Evolutionary conservation across 2,888 invertebrate species (phyloP).

Genomic region (Drosophila affinis): DNA sequence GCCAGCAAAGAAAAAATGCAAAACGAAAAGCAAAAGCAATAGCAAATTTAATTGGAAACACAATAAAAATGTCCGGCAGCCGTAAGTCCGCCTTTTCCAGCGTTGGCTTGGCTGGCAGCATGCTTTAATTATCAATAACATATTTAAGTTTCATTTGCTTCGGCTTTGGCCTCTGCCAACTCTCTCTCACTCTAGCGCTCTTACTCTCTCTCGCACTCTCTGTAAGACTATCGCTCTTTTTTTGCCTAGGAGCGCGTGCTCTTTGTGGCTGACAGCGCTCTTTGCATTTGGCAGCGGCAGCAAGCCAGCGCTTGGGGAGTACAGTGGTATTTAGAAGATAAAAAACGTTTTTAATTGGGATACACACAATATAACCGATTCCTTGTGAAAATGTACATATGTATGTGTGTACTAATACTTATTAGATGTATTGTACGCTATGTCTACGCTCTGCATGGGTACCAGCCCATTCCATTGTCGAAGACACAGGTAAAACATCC

Average conservation of each 20-base stretch:
- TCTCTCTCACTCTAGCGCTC: conserved; percentile 5
- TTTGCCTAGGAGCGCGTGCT: conserved; percentile 50
- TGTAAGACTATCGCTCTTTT: conserved; percentile 14
- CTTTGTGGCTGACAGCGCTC: conserved; percentile 46
- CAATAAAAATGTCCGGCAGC: no score
- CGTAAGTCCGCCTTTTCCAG: no score
- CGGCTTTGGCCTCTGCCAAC: conserved; percentile 1
- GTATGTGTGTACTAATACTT: no score
- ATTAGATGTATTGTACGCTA: no score
- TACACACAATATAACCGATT: neutral
- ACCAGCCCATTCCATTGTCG: neutral
- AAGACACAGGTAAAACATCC: conserved; percentile 10
- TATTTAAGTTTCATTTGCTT: conserved; percentile 4
- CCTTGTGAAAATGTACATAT: no score
- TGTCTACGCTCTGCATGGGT: no score
- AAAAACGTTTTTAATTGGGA: neutral
- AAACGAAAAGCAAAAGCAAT: no score
- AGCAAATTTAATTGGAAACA: no score
- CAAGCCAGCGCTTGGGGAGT: neutral
- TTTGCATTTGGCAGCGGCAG: conserved; percentile 44
- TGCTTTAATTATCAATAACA: no score
- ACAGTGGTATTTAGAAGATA: neutral
- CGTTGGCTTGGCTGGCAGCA: no score
- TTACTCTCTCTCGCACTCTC: conserved; percentile 5
- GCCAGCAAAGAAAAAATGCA: no score